These are phyloP conservation scores for Falco cherrug DNA, from an alignment of 2,797 vertebrate genomes.

Conservation along the genomic window DNA sequence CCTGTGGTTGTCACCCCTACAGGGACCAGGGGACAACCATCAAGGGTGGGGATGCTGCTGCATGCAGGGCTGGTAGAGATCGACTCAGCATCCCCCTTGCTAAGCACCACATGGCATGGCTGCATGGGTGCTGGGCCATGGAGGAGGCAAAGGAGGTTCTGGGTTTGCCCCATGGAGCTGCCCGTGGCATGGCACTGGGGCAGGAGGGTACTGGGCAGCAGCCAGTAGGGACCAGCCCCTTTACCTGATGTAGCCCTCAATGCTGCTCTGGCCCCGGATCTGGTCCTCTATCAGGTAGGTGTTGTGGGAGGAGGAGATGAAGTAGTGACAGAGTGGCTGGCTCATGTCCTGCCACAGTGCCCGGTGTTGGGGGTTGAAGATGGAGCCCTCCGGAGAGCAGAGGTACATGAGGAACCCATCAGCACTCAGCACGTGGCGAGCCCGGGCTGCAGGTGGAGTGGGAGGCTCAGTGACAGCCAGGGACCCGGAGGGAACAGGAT, in stretches of 20 bases:
- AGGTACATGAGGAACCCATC: constrained; percentile 95
- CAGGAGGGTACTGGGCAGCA: background rate
- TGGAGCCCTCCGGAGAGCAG: constrained; percentile 88
- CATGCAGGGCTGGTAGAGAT: background rate
- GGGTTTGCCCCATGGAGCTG: background rate
- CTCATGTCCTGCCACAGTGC: constrained; percentile 90
- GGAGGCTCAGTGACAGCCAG: background rate
- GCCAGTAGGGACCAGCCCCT: background rate
- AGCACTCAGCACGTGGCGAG: constrained; percentile 84
- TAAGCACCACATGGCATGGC: background rate
- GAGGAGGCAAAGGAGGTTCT: background rate
- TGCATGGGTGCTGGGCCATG: background rate
- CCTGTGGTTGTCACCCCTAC: background rate
- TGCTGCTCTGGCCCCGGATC: constrained; percentile 92
- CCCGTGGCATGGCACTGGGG: background rate
- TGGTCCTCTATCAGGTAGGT: constrained; percentile 96
- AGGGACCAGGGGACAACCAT: background rate
- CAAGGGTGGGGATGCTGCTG: background rate
- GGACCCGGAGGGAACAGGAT: background rate
- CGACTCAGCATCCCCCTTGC: background rate
- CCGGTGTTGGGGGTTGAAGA: constrained; percentile 83
- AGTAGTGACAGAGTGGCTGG: constrained; percentile 92
- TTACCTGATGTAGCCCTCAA: constrained; percentile 95
- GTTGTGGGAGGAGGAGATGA: constrained; percentile 97
- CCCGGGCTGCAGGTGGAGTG: constrained; percentile 78